These are phyloP conservation scores for Lepilemur septentrionalis DNA, from an alignment of 2,797 vertebrate species.

Conservation along the genomic window DNA sequence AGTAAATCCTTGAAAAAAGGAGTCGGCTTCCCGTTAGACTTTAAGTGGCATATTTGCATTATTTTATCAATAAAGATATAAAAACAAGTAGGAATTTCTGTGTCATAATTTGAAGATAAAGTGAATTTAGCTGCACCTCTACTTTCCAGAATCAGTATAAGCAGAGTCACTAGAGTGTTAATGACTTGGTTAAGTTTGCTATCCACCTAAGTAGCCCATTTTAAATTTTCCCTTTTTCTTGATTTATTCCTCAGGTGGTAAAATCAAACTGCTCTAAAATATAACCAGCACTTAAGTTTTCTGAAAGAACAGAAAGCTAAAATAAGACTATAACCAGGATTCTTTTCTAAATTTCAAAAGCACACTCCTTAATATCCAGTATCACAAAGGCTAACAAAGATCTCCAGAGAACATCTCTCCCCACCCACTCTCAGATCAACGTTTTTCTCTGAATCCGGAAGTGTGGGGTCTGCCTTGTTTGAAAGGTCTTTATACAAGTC, in stretches of 20 bases:
- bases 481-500: neutral
- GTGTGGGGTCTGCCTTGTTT: neutral
- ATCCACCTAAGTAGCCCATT: neutral
- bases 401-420: neutral
- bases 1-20: conserved; percentile 47
- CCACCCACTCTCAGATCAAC: neutral
- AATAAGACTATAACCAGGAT: neutral
- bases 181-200: conserved; percentile 15
- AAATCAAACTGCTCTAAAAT: conserved; percentile 37
- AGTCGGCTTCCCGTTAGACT: conserved; percentile 6
- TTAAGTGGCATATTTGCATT: conserved; percentile 33
- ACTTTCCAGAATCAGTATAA: conserved; percentile 14
- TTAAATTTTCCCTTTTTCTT: neutral
- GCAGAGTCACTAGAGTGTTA: neutral
- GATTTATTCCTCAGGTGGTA: conserved; percentile 23
- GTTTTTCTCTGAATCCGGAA: neutral
- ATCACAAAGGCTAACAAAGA: neutral
- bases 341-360: neutral
- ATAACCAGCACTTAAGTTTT: conserved; percentile 13
- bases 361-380: neutral
- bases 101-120: conserved; percentile 1
- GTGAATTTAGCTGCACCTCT: neutral
- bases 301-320: neutral
- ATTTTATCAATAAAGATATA: conserved; percentile 57
- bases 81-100: conserved; percentile 22